phyloP scores from a whole-genome alignment of 2,113 vertebrate genomes.

The Monarcha castaneiventris region DNA sequence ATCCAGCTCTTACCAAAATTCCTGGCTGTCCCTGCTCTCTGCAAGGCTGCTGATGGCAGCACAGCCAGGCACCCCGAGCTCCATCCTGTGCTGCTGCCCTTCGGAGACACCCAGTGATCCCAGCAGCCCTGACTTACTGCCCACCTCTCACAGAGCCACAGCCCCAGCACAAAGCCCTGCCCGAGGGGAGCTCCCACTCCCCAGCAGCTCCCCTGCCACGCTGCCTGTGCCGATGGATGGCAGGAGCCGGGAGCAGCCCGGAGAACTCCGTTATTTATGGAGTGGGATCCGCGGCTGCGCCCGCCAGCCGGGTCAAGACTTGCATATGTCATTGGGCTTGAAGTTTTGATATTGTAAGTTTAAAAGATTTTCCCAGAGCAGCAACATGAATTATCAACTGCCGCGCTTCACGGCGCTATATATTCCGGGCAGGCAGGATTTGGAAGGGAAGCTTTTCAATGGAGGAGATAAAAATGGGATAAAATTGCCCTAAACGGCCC shows the following conservation, averaged over 20 bases:
- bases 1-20: neutral
- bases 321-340: conserved; percentile 41
- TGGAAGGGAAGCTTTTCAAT: neutral
- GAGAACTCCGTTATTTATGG: neutral
- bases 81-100: neutral
- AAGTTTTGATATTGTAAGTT: conserved; percentile 56
- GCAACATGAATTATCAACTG: conserved; percentile 51
- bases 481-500: neutral
- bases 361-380: conserved; percentile 54
- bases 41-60: neutral
- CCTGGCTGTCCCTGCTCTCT: neutral
- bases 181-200: neutral
- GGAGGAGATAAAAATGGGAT: neutral
- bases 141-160: neutral
- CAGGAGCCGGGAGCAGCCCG: neutral
- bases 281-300: neutral
- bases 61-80: neutral
- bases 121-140: neutral
- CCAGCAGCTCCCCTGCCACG: neutral
- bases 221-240: neutral
- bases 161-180: neutral
- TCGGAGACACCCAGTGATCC: neutral
- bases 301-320: conserved; percentile 5
- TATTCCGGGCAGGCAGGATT: neutral
- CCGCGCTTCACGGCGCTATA: neutral